Base-by-base conservation (phyloP, 2,797 vertebrate species). In the Anomalospiza imberbis region DNA sequence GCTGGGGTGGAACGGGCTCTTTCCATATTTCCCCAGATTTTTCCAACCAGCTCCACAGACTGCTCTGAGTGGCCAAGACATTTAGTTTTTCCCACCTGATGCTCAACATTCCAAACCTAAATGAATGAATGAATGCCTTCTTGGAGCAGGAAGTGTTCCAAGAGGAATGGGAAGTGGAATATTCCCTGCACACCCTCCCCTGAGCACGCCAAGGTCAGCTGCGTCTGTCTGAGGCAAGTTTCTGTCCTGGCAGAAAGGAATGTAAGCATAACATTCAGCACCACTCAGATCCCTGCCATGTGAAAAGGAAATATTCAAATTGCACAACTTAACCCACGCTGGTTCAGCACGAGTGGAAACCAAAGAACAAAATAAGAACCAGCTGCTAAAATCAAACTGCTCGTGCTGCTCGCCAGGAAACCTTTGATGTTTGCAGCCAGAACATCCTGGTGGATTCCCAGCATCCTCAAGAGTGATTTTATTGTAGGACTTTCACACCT, bases 71-170 rank as follows among this genome's bases (percentile, higher is more conserved):
- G 14, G 11, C 38, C 65, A 26, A 50, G 34, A 6, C 11, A 0
- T 31, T 50, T 2, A 4, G 5, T 4, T 68, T 50, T 28, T 16
- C 13, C 36, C 50, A n/a, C 26, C 32, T 40, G 66, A 14, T 12
- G 9, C 10, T 18, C 18, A 34, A 2, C 0, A 6, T 6, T 62
- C 21, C 57, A 51, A 55, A 47, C 10, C 19, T 0, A 3, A 31
- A 26, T 10, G 3, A 50, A 36, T 12, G 34, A 25, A 29, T 8
- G 2, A 19, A 6, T 0, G 7, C 1, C 3, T 2, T 48, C 32
- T 9, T 60, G 67, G 29, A 44, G 62, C 28, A 10, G 54, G 34
- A 50, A 53, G n/a, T 10, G 21, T 44, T 79, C 7, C 47, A 14
- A 18, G 44, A 79, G 51, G 47, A 82, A 16, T 0, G 25, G 67